These are phyloP conservation scores for Chaunax sp. DNA, from an alignment of 2,797 vertebrate species.

Conservation along the genomic window DNA sequence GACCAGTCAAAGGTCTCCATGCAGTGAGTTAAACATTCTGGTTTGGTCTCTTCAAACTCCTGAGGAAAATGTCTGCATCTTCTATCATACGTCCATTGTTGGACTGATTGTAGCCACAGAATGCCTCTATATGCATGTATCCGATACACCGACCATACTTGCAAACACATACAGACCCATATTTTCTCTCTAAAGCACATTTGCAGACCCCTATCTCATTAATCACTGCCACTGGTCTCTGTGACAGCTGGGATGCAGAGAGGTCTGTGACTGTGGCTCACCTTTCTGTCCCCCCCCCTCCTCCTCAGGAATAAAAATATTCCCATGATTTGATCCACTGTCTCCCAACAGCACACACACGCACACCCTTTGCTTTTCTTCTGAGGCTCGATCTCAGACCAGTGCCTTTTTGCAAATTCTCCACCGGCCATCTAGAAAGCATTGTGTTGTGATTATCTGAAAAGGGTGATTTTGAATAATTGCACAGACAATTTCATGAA, in stretches of 20 bases:
- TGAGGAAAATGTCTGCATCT: too few relatives aligned
- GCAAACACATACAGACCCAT: conserved; percentile 20
- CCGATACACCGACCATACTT: not conserved
- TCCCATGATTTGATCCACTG: conserved; percentile 37
- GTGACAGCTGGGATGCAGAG: conserved; percentile 68
- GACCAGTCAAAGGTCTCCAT: too few relatives aligned
- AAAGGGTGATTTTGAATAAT: too few relatives aligned
- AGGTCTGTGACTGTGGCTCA: conserved; percentile 61
- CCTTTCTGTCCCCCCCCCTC: conserved; percentile 44
- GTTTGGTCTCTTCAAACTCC: too few relatives aligned
- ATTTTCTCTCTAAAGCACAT: conserved; percentile 24
- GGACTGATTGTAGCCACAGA: not conserved
- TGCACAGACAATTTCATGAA: too few relatives aligned
- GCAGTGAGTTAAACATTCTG: too few relatives aligned
- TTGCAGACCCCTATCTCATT: conserved; percentile 61
- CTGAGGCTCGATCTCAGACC: too few relatives aligned
- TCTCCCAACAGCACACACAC: conserved; percentile 5
- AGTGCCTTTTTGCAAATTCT: not conserved
- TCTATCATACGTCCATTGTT: too few relatives aligned
- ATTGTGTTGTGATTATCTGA: too few relatives aligned
- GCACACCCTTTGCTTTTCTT: too few relatives aligned
- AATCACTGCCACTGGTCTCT: conserved; percentile 66
- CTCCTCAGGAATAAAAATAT: conserved; percentile 63
- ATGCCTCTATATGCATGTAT: not conserved
- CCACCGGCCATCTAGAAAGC: too few relatives aligned